phyloP scores from a whole-genome alignment of 2,888 invertebrate species.

The Nymphalis urticae region DNA sequence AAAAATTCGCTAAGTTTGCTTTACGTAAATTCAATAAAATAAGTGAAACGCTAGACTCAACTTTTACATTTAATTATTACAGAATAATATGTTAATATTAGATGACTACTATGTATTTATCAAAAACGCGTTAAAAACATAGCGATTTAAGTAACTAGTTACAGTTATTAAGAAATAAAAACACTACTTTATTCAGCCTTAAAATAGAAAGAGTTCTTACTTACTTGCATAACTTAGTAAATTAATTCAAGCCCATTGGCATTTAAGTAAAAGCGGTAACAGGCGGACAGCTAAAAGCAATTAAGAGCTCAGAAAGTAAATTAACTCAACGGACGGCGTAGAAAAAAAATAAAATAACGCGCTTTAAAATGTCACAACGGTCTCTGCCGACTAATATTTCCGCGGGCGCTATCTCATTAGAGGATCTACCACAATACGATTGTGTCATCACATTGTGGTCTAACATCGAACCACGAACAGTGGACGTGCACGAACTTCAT shows the following conservation, averaged over 20 bases:
- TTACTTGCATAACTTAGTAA: conserved; percentile 19
- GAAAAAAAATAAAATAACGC: conserved; percentile 42
- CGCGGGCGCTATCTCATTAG: conserved; percentile 50
- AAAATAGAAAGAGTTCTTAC: conserved; percentile 18
- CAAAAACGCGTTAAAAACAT: too few relatives aligned
- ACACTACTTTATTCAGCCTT: conserved; percentile 5
- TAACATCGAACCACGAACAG: conserved; percentile 46
- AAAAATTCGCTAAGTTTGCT: too few relatives aligned
- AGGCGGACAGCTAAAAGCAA: conserved; percentile 45
- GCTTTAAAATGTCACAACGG: conserved; percentile 50
- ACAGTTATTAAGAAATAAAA: conserved; percentile 4
- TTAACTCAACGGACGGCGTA: conserved; percentile 39
- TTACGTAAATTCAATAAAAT: too few relatives aligned
- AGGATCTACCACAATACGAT: conserved; percentile 56
- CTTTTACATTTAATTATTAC: too few relatives aligned
- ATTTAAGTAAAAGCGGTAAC: conserved; percentile 25
- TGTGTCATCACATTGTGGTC: conserved; percentile 47
- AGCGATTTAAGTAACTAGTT: background rate
- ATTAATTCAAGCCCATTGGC: conserved; percentile 20
- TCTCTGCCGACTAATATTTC: conserved; percentile 50
- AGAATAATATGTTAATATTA: too few relatives aligned
- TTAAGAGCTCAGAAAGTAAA: conserved; percentile 53
- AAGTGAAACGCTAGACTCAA: too few relatives aligned
- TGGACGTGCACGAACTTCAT: conserved; percentile 58
- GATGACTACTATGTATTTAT: too few relatives aligned